Percentiles rank a stretch among this genome's conserved stretches.
Evolutionary conservation across 2,113 vertebrate genomes (phyloP).

Genomic region (Hylia prasina): DNA sequence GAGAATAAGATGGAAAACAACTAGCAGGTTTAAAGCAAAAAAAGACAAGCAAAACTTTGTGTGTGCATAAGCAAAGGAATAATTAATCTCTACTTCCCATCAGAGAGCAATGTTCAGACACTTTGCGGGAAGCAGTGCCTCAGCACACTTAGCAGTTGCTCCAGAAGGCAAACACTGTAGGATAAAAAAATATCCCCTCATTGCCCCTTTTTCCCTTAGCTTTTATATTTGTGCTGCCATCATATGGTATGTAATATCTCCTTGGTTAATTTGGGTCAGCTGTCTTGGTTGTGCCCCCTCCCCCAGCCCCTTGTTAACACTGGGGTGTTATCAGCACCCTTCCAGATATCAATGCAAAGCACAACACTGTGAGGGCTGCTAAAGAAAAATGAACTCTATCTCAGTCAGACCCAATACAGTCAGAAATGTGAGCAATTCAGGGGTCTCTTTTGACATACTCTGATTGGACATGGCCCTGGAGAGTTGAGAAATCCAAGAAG

Average conservation of each 20-base stretch:
- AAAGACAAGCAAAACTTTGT: no score
- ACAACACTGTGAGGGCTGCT: background rate
- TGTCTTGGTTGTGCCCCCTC: background rate
- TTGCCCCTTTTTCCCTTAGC: no score
- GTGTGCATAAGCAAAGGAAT: background rate
- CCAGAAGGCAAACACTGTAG: background rate
- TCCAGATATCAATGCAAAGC: background rate
- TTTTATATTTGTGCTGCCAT: background rate
- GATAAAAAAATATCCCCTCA: background rate
- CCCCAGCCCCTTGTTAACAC: background rate
- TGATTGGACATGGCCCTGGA: background rate
- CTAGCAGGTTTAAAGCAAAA: background rate
- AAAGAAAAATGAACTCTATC: background rate
- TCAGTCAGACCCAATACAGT: background rate
- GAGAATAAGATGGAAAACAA: background rate
- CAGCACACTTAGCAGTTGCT: accelerated
- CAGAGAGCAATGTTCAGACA: accelerated
- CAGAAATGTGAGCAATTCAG: background rate
- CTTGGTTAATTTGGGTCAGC: background rate
- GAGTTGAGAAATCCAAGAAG: background rate
- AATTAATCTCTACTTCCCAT: background rate
- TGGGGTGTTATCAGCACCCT: background rate
- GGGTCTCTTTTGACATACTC: background rate
- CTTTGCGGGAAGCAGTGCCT: background rate
- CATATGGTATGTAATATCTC: no score